Percentiles rank a stretch among this genome's conserved stretches.
Evolutionary conservation across 2,888 invertebrate species (phyloP).

Genomic region (Lottia scabra): DNA sequence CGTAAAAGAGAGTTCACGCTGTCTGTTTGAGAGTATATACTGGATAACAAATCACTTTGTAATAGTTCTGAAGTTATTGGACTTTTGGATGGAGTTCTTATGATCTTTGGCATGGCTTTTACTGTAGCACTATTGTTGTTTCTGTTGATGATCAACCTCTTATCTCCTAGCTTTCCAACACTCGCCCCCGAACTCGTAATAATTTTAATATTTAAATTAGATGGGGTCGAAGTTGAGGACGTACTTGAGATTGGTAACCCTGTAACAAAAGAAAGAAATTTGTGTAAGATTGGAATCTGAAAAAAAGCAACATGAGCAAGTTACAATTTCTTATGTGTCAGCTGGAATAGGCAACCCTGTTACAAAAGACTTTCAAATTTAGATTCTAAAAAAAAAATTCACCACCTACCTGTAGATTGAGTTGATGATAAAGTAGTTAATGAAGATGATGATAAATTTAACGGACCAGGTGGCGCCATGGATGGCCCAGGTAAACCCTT

Average conservation of each 20-base stretch:
- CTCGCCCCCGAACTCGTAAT: background rate
- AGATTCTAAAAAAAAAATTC: too few relatives aligned
- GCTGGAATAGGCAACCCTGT: background rate
- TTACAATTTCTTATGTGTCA: too few relatives aligned
- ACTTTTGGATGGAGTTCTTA: background rate
- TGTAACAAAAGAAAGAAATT: too few relatives aligned
- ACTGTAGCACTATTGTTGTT: background rate
- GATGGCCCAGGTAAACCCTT: conserved; percentile 27
- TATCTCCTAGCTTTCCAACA: background rate
- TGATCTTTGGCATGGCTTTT: background rate
- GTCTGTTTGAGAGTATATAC: conserved; percentile 25
- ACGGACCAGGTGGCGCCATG: conserved; percentile 5
- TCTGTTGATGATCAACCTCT: background rate
- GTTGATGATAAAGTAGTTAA: conserved; percentile 1
- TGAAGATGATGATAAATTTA: background rate
- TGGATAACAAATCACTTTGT: conserved; percentile 16
- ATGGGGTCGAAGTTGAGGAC: background rate
- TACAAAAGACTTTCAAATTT: too few relatives aligned
- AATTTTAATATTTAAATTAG: background rate
- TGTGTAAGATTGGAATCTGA: too few relatives aligned
- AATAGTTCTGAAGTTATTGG: background rate
- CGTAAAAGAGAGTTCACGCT: conserved; percentile 16
- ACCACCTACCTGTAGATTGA: background rate
- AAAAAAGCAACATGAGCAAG: too few relatives aligned
- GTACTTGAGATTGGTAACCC: background rate